Percentiles rank a stretch among this genome's conserved stretches.
phyloP scores from a whole-genome alignment of 2,113 vertebrate species.

The Pundamilia nyererei region DNA sequence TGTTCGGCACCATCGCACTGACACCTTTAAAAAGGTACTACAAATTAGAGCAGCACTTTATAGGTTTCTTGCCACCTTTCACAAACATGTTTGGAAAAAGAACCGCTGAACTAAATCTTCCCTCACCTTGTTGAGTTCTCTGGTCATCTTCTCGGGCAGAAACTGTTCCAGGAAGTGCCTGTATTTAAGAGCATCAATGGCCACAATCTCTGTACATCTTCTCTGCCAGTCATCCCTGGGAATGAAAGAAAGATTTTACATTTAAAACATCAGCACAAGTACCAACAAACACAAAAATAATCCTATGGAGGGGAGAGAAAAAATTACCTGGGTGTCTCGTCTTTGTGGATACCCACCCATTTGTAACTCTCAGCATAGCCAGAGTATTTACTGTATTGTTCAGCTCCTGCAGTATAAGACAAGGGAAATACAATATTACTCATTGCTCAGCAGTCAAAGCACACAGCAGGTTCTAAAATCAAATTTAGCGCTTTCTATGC shows the following conservation, averaged over 20 bases:
- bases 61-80: not conserved
- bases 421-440: not conserved
- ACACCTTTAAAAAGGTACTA: not conserved
- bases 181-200: slow-evolving; percentile 90
- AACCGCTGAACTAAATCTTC: not conserved
- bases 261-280: not conserved
- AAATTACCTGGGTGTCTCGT: slow-evolving; percentile 59
- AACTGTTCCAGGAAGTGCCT: slow-evolving; percentile 90
- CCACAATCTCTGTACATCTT: slow-evolving; percentile 90
- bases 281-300: not conserved
- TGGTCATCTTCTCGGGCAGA: slow-evolving; percentile 85
- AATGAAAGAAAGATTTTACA: not conserved
- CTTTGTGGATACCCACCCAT: slow-evolving; percentile 60
- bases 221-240: slow-evolving; percentile 90
- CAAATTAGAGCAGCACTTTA: not conserved
- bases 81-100: not conserved
- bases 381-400: slow-evolving; percentile 93
- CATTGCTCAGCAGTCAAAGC: slow-evolving; percentile 12
- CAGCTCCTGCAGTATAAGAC: slow-evolving; percentile 74
- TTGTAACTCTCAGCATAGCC: slow-evolving; percentile 91
- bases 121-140: slow-evolving; percentile 96
- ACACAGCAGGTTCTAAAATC: slow-evolving; percentile 40
- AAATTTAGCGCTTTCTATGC: slow-evolving; percentile 37
- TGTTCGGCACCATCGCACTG: not conserved
- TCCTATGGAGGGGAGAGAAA: not conserved